Evolutionary conservation across 2,888 invertebrate species (phyloP), one percentile per base, ranked within the genome.

Genomic region (Uropetala carovei): DNA sequence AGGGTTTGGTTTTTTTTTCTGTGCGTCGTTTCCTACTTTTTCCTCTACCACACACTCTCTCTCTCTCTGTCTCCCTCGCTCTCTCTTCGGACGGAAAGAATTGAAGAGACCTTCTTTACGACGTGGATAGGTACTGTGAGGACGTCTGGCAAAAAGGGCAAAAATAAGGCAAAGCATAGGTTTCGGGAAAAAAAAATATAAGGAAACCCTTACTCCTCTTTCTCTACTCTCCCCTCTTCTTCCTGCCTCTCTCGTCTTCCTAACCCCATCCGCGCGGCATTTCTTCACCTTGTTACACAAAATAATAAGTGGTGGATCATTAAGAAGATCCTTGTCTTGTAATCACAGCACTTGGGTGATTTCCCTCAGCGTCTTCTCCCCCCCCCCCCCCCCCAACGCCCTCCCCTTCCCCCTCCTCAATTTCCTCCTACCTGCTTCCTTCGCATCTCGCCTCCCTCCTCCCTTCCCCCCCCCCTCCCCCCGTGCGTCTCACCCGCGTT

Each of bases 201-300:
- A 43, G 43, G 43, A 43, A 5, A 43, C 43, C 83, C 9, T n/a
- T n/a, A 13, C 82, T 11, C n/a, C 56, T 27, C 83, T n/a, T 57
- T 18, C n/a, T 43, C 16, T n/a, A 16, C 64, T 4, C 84, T 18
- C 18, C n/a, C n/a, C n/a, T 18, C 83, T 16, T 10, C 0, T 16
- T 57, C 85, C 58, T 58, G 9, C 84, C 56, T 43, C n/a, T n/a
- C n/a, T 18, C 83, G 56, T 10, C 0, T 16, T 57, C 85, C 58
- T 58, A 4, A 7, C 16, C 56, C 85, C 30, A 27, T 89, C 60
- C 64, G 60, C 64, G 89, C 89, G 89, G 89, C 64, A 89, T 89
- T 89, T 89, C 89, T 89, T 89, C 89, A 89, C 89, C 89, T 89
- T 89, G 89, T 89, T 89, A 89, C 89, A 68, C 89, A 64, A 89